These are phyloP conservation scores for Amblyjoppa fuscipennis DNA, from an alignment of 2,888 invertebrate genomes.

Conservation along the genomic window DNA sequence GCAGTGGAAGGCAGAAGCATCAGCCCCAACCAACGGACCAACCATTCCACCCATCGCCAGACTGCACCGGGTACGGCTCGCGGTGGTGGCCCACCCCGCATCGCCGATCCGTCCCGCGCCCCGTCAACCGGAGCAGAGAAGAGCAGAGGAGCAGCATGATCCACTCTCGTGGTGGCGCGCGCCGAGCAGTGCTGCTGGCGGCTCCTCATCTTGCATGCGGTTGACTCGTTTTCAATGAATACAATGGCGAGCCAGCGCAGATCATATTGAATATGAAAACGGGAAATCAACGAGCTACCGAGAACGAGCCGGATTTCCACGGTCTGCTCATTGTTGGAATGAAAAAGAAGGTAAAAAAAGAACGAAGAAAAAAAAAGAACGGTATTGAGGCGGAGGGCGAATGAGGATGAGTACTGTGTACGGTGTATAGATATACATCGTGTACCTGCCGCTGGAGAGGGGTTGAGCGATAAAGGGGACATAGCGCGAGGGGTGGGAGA, in stretches of 20 bases:
- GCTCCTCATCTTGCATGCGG: slow-evolving; percentile 84
- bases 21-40: slow-evolving; percentile 73
- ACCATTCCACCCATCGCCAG: slow-evolving; percentile 67
- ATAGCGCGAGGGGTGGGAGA: slow-evolving; percentile 59
- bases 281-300: slow-evolving; percentile 84
- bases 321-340: slow-evolving; percentile 70
- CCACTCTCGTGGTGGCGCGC: slow-evolving; percentile 80
- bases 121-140: slow-evolving; percentile 59
- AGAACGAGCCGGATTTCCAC: slow-evolving; percentile 74
- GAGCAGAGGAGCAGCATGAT: slow-evolving; percentile 77
- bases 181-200: slow-evolving; percentile 65
- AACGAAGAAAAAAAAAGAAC: slow-evolving; percentile 40
- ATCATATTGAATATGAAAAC: slow-evolving; percentile 85
- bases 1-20: slow-evolving; percentile 44
- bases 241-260: slow-evolving; percentile 81
- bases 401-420: slow-evolving; percentile 53
- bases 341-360: slow-evolving; percentile 60
- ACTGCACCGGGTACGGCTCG: slow-evolving; percentile 70
- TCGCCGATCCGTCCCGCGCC: slow-evolving; percentile 57
- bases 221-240: slow-evolving; percentile 85
- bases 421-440: slow-evolving; percentile 2
- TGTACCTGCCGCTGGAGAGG: slow-evolving; percentile 27
- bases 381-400: slow-evolving; percentile 50
- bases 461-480: slow-evolving; percentile 19
- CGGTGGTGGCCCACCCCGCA: slow-evolving; percentile 66